These are phyloP conservation scores for Barypeithes pellucidus DNA, from an alignment of 2,888 invertebrate genomes.

Conservation along the genomic window DNA sequence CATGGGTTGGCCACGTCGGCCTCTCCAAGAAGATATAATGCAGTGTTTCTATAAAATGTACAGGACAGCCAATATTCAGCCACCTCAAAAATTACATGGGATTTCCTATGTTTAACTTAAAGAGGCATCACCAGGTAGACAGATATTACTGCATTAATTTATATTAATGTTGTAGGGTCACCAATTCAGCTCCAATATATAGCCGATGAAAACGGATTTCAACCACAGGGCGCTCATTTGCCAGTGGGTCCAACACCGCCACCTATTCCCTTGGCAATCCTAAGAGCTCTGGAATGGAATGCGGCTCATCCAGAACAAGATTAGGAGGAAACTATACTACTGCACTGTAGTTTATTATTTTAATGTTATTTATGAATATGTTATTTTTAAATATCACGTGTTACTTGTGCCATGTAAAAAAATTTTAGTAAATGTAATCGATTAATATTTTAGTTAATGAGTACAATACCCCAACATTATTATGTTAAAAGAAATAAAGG, in stretches of 20 bases:
- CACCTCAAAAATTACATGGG: too few species aligned
- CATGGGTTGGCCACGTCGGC: too few species aligned
- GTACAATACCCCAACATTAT: too few species aligned
- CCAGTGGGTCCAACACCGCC: slow-evolving; percentile 74
- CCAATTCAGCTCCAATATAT: slow-evolving; percentile 67
- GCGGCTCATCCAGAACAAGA: slow-evolving; percentile 77
- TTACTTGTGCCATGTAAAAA: slow-evolving; percentile 41
- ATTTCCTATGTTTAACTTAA: too few species aligned
- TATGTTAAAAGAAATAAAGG: too few species aligned
- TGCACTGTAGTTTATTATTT: background rate
- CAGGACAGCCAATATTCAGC: too few species aligned
- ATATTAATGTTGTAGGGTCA: slow-evolving; percentile 44
- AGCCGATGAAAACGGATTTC: slow-evolving; percentile 78
- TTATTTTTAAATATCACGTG: slow-evolving; percentile 5
- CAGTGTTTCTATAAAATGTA: too few species aligned
- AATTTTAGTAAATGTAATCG: background rate
- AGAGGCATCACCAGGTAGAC: too few species aligned
- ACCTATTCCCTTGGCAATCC: slow-evolving; percentile 80
- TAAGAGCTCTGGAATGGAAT: slow-evolving; percentile 77
- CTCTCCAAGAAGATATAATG: too few species aligned
- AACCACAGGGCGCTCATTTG: slow-evolving; percentile 71
- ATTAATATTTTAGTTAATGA: too few species aligned
- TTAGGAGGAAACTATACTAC: slow-evolving; percentile 2
- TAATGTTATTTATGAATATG: background rate
- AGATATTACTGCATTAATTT: too few species aligned